These are phyloP conservation scores for Aphelinus certus DNA, from an alignment of 1,140 invertebrate species.

Conservation along the genomic window DNA sequence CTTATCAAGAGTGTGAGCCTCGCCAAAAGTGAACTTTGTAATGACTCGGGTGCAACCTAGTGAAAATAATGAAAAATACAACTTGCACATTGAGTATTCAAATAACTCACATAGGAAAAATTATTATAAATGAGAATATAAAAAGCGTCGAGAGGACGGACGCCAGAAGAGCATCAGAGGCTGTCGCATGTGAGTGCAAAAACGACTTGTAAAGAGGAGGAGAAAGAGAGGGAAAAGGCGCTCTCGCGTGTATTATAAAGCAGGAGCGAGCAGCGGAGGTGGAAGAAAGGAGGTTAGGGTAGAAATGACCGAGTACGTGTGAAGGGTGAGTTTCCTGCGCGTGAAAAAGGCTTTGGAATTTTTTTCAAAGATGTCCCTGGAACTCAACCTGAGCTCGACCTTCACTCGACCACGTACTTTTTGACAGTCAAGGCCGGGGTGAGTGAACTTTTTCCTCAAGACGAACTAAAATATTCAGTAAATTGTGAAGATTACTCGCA, in stretches of 20 bases:
- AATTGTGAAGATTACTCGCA: too few relatives aligned
- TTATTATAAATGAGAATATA: slow-evolving; percentile 27
- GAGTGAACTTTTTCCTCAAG: too few relatives aligned
- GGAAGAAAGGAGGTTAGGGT: slow-evolving; percentile 45
- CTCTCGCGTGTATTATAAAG: slow-evolving; percentile 18
- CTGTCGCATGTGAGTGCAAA: not conserved
- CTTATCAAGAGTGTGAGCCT: too few relatives aligned
- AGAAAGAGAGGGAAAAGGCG: not conserved
- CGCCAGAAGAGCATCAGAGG: slow-evolving; percentile 2
- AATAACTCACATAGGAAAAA: slow-evolving; percentile 1
- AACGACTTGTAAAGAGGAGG: not conserved
- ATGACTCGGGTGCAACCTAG: not conserved
- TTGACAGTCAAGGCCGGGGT: too few relatives aligned
- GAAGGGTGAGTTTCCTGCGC: slow-evolving; percentile 35
- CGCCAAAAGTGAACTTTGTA: too few relatives aligned
- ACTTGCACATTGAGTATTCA: not conserved
- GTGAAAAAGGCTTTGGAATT: not conserved
- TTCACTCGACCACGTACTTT: too few relatives aligned
- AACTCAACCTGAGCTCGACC: too few relatives aligned
- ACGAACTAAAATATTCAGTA: too few relatives aligned
- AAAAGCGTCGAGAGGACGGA: slow-evolving; percentile 16
- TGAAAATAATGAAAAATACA: not conserved
- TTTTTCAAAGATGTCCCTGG: too few relatives aligned
- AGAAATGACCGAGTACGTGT: slow-evolving; percentile 33
- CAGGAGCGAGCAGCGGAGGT: slow-evolving; percentile 14